These are phyloP conservation scores for Hirundo rustica DNA, from an alignment of 2,797 vertebrate genomes.

Conservation along the genomic window DNA sequence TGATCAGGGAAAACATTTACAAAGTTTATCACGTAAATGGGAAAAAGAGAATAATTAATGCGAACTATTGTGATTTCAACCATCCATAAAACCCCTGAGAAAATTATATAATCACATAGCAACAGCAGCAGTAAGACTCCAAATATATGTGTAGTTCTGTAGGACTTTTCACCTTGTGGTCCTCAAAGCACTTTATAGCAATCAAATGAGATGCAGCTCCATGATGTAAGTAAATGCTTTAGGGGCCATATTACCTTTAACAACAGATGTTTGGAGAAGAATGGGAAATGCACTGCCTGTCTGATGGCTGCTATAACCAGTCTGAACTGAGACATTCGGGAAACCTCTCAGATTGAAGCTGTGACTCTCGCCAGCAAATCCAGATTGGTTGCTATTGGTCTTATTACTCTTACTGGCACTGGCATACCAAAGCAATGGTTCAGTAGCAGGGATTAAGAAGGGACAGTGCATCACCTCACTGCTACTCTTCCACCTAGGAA, in stretches of 20 bases:
- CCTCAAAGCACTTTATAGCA: not conserved
- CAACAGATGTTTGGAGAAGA: not conserved
- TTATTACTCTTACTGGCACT: not conserved
- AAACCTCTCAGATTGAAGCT: not conserved
- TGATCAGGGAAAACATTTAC: not conserved
- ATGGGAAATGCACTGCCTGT: not conserved
- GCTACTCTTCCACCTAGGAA: not conserved
- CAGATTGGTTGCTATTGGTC: not conserved
- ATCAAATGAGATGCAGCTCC: not conserved
- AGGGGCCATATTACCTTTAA: not conserved
- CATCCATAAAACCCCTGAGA: not conserved
- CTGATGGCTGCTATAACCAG: not conserved
- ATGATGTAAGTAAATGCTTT: not conserved
- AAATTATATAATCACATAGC: not conserved
- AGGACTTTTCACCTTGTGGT: not conserved
- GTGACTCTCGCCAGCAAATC: not conserved
- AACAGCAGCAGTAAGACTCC: not conserved
- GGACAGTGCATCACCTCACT: not conserved
- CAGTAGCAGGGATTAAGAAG: not conserved
- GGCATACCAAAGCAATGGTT: not conserved
- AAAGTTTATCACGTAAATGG: not conserved
- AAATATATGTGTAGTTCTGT: not conserved
- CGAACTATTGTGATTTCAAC: not conserved
- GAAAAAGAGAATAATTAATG: not conserved
- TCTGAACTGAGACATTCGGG: not conserved